Evolutionary conservation across 2,797 vertebrate genomes (phyloP), one percentile per base, ranked within the genome.

Genomic region (Cirrhinus molitorella): DNA sequence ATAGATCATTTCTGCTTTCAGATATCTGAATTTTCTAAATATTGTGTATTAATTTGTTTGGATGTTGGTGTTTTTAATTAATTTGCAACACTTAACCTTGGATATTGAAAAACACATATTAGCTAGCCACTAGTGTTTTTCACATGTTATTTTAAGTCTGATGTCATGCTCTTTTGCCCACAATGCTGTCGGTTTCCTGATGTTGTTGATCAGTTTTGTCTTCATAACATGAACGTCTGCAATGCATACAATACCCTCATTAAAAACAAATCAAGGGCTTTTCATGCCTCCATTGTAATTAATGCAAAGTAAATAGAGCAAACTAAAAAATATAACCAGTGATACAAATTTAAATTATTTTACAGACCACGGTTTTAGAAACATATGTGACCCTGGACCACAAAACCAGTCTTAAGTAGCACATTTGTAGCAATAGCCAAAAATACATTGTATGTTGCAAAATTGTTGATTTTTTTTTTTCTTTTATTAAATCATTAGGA

Each of bases 321-420:
- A 17, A 17, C 8, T 1, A 23, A 74, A 57, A 72, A 11, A 5
- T 45, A 68, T 16, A 72, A 17, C n/a, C 14, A 57, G 37, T 75
- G 12, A 14, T 19, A 12, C 14, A 25, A 43, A 34, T 34, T 3
- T 12, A 13, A 72, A 19, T 7, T 17, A 61, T 79, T 70, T 85
- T 80, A 81, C 17, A 55, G 47, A 66, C 31, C 37, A 16, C 63
- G 23, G 53, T 57, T 70, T 23, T 72, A 59, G 65, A 71, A 57
- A 37, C 7, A 25, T 47, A 63, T 65, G 68, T 34, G 31, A 34
- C 31, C 31, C 31, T 34, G 31, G 31, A 34, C 31, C 31, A 34
- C 31, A 34, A 34, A 34, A 34, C 4, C 31, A 34, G 31, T 34
- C 31, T 34, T 34, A 34, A 34, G 31, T 34, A 34, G 31, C 31